phyloP scores from a whole-genome alignment of 1,140 invertebrate species.

The Trichomalopsis sarcophagae region DNA sequence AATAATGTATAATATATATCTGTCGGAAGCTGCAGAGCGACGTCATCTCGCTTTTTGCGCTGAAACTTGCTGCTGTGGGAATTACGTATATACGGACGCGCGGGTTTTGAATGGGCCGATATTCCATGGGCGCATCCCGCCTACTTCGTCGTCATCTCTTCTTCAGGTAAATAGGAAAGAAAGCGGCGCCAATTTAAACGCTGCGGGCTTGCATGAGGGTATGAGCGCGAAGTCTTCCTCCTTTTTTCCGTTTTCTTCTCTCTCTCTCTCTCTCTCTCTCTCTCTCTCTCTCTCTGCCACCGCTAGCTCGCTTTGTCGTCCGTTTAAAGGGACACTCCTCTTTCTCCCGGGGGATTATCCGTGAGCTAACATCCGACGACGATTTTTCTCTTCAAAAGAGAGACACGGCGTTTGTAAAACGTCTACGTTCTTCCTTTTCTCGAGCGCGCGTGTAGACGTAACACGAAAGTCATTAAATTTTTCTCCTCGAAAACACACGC shows the following conservation, averaged over 20 bases:
- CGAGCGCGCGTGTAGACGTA: background rate
- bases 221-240: background rate
- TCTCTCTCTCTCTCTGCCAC: no score
- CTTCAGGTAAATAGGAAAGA: conserved; percentile 3
- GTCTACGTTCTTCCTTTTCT: background rate
- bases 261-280: no score
- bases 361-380: background rate
- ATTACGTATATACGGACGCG: background rate
- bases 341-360: background rate
- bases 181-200: background rate
- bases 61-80: background rate
- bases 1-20: background rate
- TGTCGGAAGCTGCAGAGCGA: background rate
- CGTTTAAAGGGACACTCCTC: background rate
- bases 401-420: background rate
- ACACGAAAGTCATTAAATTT: background rate
- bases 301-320: background rate
- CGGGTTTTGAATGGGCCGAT: background rate
- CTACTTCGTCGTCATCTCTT: background rate
- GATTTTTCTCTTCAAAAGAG: background rate
- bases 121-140: background rate
- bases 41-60: background rate
- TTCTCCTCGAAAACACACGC: background rate
- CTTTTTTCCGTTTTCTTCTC: background rate
- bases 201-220: conserved; percentile 4